Base-by-base conservation (phyloP, 2,888 invertebrate species). In the Cheilosia soror region DNA sequence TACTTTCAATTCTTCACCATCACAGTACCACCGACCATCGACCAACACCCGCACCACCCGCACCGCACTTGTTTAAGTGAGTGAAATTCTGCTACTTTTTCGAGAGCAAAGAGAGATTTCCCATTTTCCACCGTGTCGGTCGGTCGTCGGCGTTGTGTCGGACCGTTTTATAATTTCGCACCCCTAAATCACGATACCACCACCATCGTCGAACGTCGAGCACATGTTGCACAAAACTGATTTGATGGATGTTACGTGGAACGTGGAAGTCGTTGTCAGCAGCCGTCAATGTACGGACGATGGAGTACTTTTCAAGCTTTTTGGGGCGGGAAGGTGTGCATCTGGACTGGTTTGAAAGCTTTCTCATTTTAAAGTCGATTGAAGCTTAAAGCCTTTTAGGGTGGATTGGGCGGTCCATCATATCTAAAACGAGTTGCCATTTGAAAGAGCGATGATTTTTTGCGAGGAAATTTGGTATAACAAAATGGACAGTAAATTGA, bases 191-290 rank as follows among this genome's bases (percentile, higher is more conserved):
- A 81, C 33, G 66, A 42, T 44, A 66, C 58, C 53, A 62, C 33
- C 40, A 27, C 9, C 42, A 37, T 37, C 55, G 4, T 15, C 44
- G 51, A 9, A 15, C 40, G 13, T 31, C n/a, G 65, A 77, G 73
- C 85, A 85, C 85, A 85, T 85, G 85, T 81, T 85, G 76, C 81
- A 57, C 71, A 57, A 55, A 85, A 68, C 62, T 85, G 81, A 71
- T 76, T 80, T 85, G 80, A 77, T 85, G 73, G 71, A 85, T 79
- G 76, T 65, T 79, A 57, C 29, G 40, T 66, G 55, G 44, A 83
- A 58, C 31, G 42, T 68, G 55, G 40, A 83, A 65, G 73, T 68
- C 68, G 57, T 51, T 73, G 51, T 79, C 78, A 83, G 78, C 37
- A 60, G 69, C 49, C 68, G 73, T 60, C 69, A 57, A 65, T 79